Conservation (phyloP, 2,888 invertebrate genomes). For the Anaspis maculata region DNA sequence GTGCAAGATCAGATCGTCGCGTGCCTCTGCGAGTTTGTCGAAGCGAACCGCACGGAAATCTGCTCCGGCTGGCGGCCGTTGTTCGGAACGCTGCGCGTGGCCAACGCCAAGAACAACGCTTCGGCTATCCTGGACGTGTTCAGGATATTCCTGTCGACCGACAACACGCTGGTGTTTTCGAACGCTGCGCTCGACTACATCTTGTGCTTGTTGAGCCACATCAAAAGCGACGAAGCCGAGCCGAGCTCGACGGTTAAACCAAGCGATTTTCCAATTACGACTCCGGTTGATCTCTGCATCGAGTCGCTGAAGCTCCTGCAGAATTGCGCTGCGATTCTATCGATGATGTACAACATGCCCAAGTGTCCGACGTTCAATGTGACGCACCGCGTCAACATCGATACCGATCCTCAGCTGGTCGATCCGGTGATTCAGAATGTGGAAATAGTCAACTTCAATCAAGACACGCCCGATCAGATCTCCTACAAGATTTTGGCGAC, state of each 20-base stretch:
- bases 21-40: conserved; percentile 92
- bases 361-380: conserved; percentile 89
- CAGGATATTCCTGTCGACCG: conserved; percentile 84
- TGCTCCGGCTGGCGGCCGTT: conserved; percentile 94
- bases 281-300: conserved; percentile 53
- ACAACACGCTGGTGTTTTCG: conserved; percentile 87
- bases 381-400: conserved; percentile 73
- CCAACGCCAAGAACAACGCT: conserved; percentile 60
- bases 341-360: conserved; percentile 91
- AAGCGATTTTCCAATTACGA: conserved; percentile 25
- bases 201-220: conserved; percentile 72
- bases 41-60: conserved; percentile 87
- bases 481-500: conserved; percentile 55
- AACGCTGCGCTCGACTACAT: conserved; percentile 93
- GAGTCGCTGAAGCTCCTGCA: conserved; percentile 80
- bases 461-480: conserved; percentile 54
- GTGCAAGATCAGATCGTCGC: conserved; percentile 91
- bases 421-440: conserved; percentile 75
- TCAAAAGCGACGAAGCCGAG: conserved; percentile 43
- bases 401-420: conserved; percentile 69
- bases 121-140: conserved; percentile 83
- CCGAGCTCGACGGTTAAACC: conserved; percentile 10
- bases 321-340: conserved; percentile 78
- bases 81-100: conserved; percentile 87
- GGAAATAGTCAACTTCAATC: conserved; percentile 48